These are phyloP conservation scores for Ceratosolen solmsi DNA, from an alignment of 1,140 invertebrate genomes.

Conservation along the genomic window DNA sequence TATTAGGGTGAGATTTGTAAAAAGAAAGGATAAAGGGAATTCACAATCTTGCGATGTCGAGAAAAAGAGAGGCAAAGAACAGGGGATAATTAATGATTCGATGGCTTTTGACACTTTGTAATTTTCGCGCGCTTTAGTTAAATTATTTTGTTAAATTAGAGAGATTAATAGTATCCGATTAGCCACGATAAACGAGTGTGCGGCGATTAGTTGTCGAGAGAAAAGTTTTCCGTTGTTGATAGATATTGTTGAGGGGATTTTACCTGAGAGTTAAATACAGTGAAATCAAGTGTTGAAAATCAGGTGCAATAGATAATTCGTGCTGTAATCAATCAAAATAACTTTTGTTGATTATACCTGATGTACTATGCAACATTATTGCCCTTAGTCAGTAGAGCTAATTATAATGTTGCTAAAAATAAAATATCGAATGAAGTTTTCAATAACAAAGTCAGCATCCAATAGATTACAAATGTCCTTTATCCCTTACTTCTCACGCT, in stretches of 20 bases:
- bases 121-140: not conserved
- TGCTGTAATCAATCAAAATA: constrained; percentile 20
- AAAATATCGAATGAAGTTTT: not conserved
- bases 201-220: not conserved
- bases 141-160: constrained; percentile 31
- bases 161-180: constrained; percentile 36
- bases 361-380: not conserved
- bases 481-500: no score
- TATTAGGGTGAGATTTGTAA: not conserved
- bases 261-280: not conserved
- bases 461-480: no score
- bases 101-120: constrained; percentile 9
- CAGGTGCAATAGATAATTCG: not conserved
- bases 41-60: not conserved
- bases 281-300: not conserved
- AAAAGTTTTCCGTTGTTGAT: constrained; percentile 11
- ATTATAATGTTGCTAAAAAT: not conserved
- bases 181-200: constrained; percentile 8
- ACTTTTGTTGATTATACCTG: not conserved
- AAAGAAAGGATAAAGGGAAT: not conserved
- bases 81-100: constrained; percentile 21
- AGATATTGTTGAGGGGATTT: constrained; percentile 19
- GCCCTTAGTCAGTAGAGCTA: not conserved
- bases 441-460: not conserved
- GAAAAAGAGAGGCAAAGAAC: not conserved